These are phyloP conservation scores for Acromyrmex charruanus DNA, from an alignment of 1,140 invertebrate species.

Conservation along the genomic window DNA sequence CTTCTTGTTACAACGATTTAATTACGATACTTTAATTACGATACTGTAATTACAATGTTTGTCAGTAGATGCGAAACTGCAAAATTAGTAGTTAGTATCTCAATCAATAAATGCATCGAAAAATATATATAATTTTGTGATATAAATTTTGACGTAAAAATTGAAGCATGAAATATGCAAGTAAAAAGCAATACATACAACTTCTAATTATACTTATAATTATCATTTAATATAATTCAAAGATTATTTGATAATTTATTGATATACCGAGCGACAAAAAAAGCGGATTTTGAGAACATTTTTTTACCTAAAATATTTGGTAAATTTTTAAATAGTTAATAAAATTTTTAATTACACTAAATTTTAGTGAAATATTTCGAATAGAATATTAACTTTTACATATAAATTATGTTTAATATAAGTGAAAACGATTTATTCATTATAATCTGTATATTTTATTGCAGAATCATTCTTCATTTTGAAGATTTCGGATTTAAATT, in stretches of 20 bases:
- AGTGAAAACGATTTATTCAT: not conserved
- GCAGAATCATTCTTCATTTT: not conserved
- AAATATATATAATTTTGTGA: slow-evolving; percentile 23
- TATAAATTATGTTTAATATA: not conserved
- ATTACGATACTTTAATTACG: slow-evolving; percentile 72
- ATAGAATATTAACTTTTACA: not conserved
- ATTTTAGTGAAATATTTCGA: not conserved
- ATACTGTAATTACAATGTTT: slow-evolving; percentile 67
- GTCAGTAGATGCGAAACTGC: not conserved
- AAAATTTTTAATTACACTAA: not conserved
- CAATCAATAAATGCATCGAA: not conserved
- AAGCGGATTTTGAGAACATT: not conserved
- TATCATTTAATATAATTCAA: not conserved
- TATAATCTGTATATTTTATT: slow-evolving; percentile 10
- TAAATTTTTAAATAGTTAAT: not conserved
- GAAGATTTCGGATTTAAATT: slow-evolving; percentile 21
- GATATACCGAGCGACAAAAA: not conserved
- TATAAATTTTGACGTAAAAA: not conserved
- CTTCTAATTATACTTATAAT: not conserved
- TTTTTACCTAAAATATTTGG: not conserved
- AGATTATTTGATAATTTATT: slow-evolving; percentile 4
- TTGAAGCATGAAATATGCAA: not conserved
- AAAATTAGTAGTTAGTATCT: slow-evolving; percentile 58
- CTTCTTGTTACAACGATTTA: slow-evolving; percentile 62
- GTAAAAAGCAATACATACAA: not conserved